phyloP scores from a whole-genome alignment of 2,113 vertebrate genomes.

The Prochilodus magdalenae region DNA sequence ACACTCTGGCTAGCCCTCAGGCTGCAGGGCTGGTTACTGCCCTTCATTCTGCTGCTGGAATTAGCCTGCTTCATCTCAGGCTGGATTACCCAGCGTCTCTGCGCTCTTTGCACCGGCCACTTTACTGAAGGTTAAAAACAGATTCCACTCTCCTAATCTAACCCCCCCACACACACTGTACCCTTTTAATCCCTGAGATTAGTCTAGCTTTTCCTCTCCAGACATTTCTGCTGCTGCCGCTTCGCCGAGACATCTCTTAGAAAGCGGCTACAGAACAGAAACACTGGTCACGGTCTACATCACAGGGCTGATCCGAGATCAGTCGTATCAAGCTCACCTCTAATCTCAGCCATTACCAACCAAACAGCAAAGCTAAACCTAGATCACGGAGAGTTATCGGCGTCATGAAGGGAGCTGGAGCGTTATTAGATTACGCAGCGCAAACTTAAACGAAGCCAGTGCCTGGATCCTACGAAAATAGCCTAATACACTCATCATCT shows the following conservation, averaged over 20 bases:
- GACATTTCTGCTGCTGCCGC: neutral
- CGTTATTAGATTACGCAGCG: neutral
- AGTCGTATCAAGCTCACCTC: neutral
- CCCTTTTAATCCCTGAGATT: conserved; percentile 64
- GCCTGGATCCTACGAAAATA: no score
- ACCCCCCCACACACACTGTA: conserved; percentile 37
- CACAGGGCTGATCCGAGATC: neutral
- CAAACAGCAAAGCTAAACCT: neutral
- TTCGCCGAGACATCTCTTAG: conserved; percentile 3
- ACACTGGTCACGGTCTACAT: neutral
- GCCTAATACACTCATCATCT: no score
- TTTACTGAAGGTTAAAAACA: conserved; percentile 62
- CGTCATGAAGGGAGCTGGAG: neutral
- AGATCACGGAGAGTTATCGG: neutral
- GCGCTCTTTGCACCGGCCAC: conserved; percentile 43
- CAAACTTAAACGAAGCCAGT: no score
- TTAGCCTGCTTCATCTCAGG: conserved; percentile 53
- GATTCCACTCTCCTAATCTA: conserved; percentile 61
- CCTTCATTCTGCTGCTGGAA: conserved; percentile 45
- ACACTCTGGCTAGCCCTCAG: neutral
- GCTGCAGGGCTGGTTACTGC: conserved; percentile 27
- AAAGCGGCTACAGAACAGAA: neutral
- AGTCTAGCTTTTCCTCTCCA: conserved; percentile 55
- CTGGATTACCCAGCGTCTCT: conserved; percentile 52
- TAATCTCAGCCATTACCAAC: neutral